Percentiles rank a stretch among this genome's conserved stretches.
These are phyloP conservation scores for Caenorhabditis macrosperma DNA, from an alignment of 2,888 invertebrate species.

Conservation along the genomic window DNA sequence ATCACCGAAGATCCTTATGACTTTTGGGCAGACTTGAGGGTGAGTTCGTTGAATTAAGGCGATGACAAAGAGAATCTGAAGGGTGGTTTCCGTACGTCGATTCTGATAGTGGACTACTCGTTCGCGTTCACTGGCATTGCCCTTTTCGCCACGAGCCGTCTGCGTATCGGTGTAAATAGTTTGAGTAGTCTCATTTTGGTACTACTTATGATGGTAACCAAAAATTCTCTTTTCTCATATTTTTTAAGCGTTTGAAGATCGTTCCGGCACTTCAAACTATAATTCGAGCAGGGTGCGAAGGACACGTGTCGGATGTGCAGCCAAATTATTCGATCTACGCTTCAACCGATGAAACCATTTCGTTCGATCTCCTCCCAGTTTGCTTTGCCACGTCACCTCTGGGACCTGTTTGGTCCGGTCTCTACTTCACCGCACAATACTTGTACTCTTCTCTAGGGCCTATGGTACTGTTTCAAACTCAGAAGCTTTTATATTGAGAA, in stretches of 20 bases:
- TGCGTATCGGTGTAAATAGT: conserved; percentile 62
- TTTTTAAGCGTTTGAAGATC: conserved; percentile 55
- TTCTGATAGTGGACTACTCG: conserved; percentile 68
- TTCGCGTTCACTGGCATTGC: conserved; percentile 68
- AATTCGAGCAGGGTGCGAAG: conserved; percentile 68
- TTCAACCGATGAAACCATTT: conserved; percentile 68
- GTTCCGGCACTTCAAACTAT: conserved; percentile 64
- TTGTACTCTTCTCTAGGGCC: conserved; percentile 68
- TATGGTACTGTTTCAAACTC: conserved; percentile 49
- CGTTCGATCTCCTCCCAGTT: conserved; percentile 69
- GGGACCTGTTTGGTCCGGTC: conserved; percentile 63
- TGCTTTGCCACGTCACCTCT: conserved; percentile 66
- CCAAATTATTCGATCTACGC: conserved; percentile 64
- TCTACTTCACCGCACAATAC: conserved; percentile 67
- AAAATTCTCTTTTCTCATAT: too few relatives aligned
- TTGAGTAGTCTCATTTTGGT: conserved; percentile 58
- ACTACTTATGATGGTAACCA: conserved; percentile 58
- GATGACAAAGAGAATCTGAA: conserved; percentile 4
- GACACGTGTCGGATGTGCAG: conserved; percentile 65
- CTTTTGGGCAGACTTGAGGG: conserved; percentile 69
- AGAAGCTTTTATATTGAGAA: background rate
- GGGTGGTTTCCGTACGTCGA: conserved; percentile 67
- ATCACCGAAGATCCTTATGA: conserved; percentile 63
- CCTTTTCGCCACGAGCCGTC: conserved; percentile 63
- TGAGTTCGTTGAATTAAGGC: conserved; percentile 18